phyloP scores from a whole-genome alignment of 1,140 invertebrate genomes.

The Ooceraea biroi region DNA sequence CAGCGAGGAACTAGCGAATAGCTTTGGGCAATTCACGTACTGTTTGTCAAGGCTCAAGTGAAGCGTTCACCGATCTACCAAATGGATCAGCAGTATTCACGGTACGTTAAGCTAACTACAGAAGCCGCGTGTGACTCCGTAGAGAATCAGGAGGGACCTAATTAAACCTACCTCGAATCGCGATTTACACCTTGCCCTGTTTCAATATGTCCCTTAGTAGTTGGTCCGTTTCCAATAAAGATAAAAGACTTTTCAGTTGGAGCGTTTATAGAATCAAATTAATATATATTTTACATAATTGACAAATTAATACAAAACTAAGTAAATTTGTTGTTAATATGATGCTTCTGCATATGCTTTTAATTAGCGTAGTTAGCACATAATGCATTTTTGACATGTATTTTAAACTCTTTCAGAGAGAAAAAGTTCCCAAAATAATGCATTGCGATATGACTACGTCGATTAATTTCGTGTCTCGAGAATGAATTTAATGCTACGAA shows the following conservation, averaged over 20 bases:
- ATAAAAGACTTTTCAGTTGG: neutral
- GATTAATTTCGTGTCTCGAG: too few relatives aligned
- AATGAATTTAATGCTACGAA: too few relatives aligned
- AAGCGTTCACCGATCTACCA: conserved; percentile 64
- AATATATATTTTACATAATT: too few relatives aligned
- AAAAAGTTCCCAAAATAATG: too few relatives aligned
- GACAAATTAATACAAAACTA: too few relatives aligned
- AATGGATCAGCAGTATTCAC: conserved; percentile 67
- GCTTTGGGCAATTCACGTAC: conserved; percentile 49
- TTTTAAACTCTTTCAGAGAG: too few relatives aligned
- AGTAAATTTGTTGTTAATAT: too few relatives aligned
- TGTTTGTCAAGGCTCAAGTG: conserved; percentile 72
- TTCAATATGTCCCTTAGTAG: neutral
- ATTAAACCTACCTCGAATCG: conserved; percentile 60
- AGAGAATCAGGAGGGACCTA: conserved; percentile 47
- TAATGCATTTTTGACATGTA: too few relatives aligned
- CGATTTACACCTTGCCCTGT: conserved; percentile 50
- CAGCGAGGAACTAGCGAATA: conserved; percentile 28
- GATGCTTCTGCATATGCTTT: too few relatives aligned
- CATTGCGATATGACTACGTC: neutral
- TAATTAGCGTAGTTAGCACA: too few relatives aligned
- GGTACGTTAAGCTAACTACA: conserved; percentile 73
- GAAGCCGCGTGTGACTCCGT: conserved; percentile 56
- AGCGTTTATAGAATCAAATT: too few relatives aligned
- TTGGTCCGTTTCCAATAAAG: neutral